These are phyloP conservation scores for Panthera tigris DNA, from an alignment of 2,113 vertebrate species.

Conservation along the genomic window DNA sequence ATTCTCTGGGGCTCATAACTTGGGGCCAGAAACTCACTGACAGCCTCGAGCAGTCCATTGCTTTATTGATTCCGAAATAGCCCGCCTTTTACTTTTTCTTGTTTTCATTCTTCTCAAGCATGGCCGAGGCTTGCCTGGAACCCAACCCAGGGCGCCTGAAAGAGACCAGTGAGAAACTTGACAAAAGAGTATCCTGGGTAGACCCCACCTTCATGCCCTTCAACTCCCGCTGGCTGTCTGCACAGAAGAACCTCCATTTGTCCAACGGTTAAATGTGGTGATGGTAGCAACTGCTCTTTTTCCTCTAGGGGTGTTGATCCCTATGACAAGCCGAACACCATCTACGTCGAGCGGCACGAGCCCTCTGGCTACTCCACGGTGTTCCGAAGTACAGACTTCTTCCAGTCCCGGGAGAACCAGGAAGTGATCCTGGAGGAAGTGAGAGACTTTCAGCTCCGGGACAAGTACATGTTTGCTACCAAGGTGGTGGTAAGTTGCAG, in stretches of 20 bases:
- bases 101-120: background rate
- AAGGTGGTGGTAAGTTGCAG: slow-evolving; percentile 90
- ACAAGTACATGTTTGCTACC: slow-evolving; percentile 98
- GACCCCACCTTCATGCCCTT: fast-evolving
- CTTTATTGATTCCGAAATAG: background rate
- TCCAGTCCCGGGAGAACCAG: slow-evolving; percentile 93
- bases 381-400: slow-evolving; percentile 96
- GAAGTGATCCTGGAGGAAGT: slow-evolving; percentile 92
- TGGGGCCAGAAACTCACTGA: background rate
- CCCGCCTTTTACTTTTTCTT: background rate
- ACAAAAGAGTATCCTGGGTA: background rate
- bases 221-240: background rate
- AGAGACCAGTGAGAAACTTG: background rate
- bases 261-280: background rate
- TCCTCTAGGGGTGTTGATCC: slow-evolving; percentile 93
- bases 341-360: slow-evolving; percentile 95
- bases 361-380: slow-evolving; percentile 92
- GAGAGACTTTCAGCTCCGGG: slow-evolving; percentile 95
- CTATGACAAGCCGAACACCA: slow-evolving; percentile 90
- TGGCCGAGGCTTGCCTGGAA: background rate
- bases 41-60: background rate
- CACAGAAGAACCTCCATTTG: background rate
- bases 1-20: background rate
- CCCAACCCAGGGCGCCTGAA: background rate
- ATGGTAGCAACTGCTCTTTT: background rate